Base-by-base conservation (phyloP, 2,797 vertebrate species). In the Masticophis lateralis region DNA sequence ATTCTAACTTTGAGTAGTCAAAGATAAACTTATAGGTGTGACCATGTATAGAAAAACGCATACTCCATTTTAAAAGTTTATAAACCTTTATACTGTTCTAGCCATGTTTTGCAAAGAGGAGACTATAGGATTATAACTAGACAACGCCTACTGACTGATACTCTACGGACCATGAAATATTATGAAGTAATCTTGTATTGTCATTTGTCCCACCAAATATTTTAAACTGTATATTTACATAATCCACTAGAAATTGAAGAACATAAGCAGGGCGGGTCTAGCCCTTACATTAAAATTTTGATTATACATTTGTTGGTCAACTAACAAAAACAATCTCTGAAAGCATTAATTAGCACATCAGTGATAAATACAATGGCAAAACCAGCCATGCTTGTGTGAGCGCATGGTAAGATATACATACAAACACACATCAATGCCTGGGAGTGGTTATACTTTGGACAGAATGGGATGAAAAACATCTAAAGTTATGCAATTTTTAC, bases 311-410 rank as follows among this genome's bases (percentile, higher is more conserved):
- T 93, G 88, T 87, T 90, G 90, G 89, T 91, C 91, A 28, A 13
- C 88, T 92, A 74, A 95, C 66, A 91, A 91, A 60, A 63, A 51
- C 83, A 87, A 61, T 0, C 56, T 0, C 0, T 43, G 83, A 93
- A 94, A 87, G 37, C 90, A 9, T 55, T 88, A 0, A 91, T 92
- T 74, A 93, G 90, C 88, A 93, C 63, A 94, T 2, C 63, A 91
- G 87, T 92, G 92, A 92, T 69, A 94, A 53, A 55, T 88, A 89
- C 88, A 91, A 91, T 91, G 91, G 89, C 32, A 79, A 90, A 94
- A 92, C 91, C 90, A 93, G 59, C 90, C 86, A 93, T 47, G 86
- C 92, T 88, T 93, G 86, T 53, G 56, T 88, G 86, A 87, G 56
- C 55, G 43, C 4, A 14, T 93, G 53, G 20, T 32, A 91, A 83